Evolutionary conservation across 2,888 invertebrate species (phyloP), one percentile per base, ranked within the genome.

Genomic region (Stenotaenia linearis): DNA sequence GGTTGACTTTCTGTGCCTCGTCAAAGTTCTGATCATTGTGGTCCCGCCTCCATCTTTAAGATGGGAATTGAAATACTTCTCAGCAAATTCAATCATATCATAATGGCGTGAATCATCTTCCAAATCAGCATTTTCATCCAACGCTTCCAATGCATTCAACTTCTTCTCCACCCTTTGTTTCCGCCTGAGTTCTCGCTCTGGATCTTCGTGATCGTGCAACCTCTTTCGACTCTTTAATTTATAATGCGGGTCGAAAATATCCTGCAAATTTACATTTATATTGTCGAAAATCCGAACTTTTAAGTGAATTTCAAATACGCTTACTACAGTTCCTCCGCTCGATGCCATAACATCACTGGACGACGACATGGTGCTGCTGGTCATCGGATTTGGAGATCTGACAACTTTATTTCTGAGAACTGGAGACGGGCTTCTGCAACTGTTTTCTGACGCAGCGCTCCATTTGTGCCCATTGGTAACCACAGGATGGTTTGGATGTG

Each of bases 31-130:
- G 25, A 84, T 81, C 37, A 84, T 79, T 81, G 45, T 80, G 76
- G 82, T 83, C 32, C 85, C 85, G 69, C 85, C 85, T 28, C 82
- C 80, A 80, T 86, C 86, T 50, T 84, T 82, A 25, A 85, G 82
- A 84, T 97, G 97, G 79, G 92, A 91, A 86, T 97, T 97, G 87
- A 95, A 97, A 87, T 93, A 94, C 81, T 93, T 91, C 84, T 96
- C 94, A n/a, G 97, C 97, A 87, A 95, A 97, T 85, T 97, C 96
- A 0, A 94, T 88, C 85, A 97, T 92, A 85, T 96, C 95, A 85
- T 92, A 93, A 83, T 91, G 89, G n/a, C 81, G 81, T 6, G 89
- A 86, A 79, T 85, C 85, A 82, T 91, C 91, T 15, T 89, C 90
- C 23, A 89, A 87, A 74, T 88, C 88, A 81, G 87, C 86, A 45